Evolutionary conservation across 2,888 invertebrate species (phyloP).

Genomic region (Caenorhabditis sulstoni): DNA sequence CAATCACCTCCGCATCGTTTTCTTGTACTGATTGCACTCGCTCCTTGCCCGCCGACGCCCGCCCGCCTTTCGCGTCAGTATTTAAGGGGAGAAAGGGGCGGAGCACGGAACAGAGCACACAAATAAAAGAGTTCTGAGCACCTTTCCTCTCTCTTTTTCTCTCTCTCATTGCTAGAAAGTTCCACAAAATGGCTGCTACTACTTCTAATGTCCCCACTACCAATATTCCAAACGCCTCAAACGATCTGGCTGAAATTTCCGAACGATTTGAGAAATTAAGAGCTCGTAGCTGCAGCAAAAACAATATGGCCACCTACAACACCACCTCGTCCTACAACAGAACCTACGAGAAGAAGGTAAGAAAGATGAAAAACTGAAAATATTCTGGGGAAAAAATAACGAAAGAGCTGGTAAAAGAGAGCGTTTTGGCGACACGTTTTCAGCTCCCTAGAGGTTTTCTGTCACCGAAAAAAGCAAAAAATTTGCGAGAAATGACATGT

Average conservation of each 20-base stretch:
- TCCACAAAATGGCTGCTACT: neutral
- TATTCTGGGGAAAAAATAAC: neutral
- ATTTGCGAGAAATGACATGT: constrained; percentile 5
- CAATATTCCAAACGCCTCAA: neutral
- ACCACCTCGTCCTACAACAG: constrained; percentile 76
- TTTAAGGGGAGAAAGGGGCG: neutral
- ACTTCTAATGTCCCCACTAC: neutral
- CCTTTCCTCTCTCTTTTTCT: constrained; percentile 13
- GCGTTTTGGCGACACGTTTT: constrained; percentile 3
- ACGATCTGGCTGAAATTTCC: constrained; percentile 53
- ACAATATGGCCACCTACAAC: constrained; percentile 75
- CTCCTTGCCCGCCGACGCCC: too few species aligned
- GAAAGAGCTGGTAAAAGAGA: neutral
- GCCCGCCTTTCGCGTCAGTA: neutral
- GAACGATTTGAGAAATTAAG: constrained; percentile 61
- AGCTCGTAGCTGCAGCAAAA: constrained; percentile 29
- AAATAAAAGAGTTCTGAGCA: neutral
- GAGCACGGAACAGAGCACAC: neutral
- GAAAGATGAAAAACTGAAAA: constrained; percentile 10
- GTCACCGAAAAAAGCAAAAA: constrained; percentile 6
- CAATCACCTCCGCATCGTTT: too few species aligned
- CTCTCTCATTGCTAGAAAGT: neutral
- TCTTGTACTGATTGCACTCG: constrained; percentile 1
- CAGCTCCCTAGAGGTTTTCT: neutral
- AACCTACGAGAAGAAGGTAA: constrained; percentile 78